phyloP scores from a whole-genome alignment of 37 sponge, comb jelly and placozoan species.

The Ephydatia muelleri region DNA sequence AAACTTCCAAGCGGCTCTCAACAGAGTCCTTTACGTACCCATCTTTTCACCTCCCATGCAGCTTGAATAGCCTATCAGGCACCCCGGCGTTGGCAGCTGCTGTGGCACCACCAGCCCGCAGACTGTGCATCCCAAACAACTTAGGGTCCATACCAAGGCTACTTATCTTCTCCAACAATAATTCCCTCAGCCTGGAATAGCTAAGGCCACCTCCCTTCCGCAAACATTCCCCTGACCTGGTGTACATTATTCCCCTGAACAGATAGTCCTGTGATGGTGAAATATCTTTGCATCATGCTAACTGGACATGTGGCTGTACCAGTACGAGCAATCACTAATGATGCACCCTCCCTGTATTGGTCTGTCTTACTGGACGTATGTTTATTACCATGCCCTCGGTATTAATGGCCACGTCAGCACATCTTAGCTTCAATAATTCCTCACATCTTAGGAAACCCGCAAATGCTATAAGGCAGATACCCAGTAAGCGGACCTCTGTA shows the following conservation, averaged over 20 bases:
- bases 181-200: constrained; percentile 4
- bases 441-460: constrained; percentile 11
- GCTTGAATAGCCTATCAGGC: constrained; percentile 16
- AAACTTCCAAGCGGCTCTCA: too few relatives aligned
- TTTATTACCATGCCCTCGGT: background rate
- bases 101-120: constrained; percentile 3
- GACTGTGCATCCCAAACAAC: constrained; percentile 1
- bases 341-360: background rate
- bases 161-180: background rate
- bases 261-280: background rate
- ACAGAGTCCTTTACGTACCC: background rate
- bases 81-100: constrained; percentile 8
- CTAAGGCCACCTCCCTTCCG: background rate
- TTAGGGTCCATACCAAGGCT: background rate
- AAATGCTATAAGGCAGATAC: background rate
- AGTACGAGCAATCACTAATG: constrained; percentile 12
- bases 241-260: constrained; percentile 2
- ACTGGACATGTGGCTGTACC: constrained; percentile 4
- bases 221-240: background rate
- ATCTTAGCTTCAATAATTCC: background rate
- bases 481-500: background rate
- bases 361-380: constrained; percentile 4
- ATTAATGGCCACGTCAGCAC: background rate
- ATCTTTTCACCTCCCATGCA: constrained; percentile 17
- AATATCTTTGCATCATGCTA: background rate